These are phyloP conservation scores for Gopherus flavomarginatus DNA, from an alignment of 2,113 vertebrate species.

Conservation along the genomic window DNA sequence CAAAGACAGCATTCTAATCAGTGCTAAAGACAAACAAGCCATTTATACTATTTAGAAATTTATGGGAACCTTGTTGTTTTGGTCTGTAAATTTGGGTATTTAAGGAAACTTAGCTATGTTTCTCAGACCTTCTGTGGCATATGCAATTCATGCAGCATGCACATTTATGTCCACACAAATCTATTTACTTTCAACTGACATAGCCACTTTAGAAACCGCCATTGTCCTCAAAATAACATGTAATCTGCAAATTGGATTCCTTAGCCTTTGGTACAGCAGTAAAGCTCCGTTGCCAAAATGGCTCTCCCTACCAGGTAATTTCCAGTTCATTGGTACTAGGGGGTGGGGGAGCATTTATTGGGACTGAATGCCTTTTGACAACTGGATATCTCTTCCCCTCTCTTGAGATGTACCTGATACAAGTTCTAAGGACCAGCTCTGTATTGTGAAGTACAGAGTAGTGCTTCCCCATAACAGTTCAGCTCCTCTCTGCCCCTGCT, in stretches of 20 bases:
- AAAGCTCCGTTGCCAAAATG: not conserved
- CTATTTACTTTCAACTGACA: not conserved
- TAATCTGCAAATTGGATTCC: not conserved
- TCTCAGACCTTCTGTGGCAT: not conserved
- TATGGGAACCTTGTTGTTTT: not conserved
- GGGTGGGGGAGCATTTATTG: not conserved
- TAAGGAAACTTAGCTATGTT: not conserved
- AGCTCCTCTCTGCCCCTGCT: not conserved
- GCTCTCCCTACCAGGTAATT: not conserved
- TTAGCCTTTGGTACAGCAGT: accelerated
- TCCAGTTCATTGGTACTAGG: not conserved
- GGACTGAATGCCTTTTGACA: not conserved
- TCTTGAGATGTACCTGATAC: accelerated
- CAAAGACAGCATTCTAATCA: accelerated
- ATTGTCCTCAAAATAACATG: not conserved
- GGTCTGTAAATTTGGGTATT: not conserved
- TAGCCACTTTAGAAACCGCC: not conserved
- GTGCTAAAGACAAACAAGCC: not conserved
- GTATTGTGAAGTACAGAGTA: accelerated
- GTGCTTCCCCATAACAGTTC: too few species aligned
- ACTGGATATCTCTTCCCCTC: not conserved
- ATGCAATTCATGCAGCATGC: not conserved
- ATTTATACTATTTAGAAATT: not conserved
- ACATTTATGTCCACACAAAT: not conserved
- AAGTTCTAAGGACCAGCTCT: not conserved